Percentiles rank a stretch among this genome's conserved stretches.
Conservation (phyloP, 2,113 vertebrate species). For the Forbesichthys papilliferus region DNA sequence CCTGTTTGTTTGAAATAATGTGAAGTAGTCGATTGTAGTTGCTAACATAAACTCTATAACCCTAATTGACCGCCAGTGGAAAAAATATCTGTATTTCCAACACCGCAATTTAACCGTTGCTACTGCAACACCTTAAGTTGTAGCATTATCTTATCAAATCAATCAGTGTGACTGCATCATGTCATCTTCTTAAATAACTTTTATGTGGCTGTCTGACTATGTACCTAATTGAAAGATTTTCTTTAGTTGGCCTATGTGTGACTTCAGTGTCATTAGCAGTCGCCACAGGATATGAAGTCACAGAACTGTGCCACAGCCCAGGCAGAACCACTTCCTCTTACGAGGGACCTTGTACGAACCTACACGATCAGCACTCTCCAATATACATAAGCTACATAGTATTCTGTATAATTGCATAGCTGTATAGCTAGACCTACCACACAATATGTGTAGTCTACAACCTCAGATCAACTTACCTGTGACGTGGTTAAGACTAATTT, state of each 20-base stretch:
- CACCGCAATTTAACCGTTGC: too few relatives aligned
- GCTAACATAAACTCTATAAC: not conserved
- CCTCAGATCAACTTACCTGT: too few relatives aligned
- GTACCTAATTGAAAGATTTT: too few relatives aligned
- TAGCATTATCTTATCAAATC: too few relatives aligned
- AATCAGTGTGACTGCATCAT: too few relatives aligned
- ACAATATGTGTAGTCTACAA: too few relatives aligned
- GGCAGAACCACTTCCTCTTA: slow-evolving; percentile 64
- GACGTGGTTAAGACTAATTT: too few relatives aligned
- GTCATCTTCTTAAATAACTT: too few relatives aligned
- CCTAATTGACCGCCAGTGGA: slow-evolving; percentile 6
- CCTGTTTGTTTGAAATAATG: not conserved
- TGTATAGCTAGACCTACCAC: too few relatives aligned
- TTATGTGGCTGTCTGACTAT: too few relatives aligned
- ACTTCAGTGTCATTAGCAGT: slow-evolving; percentile 23
- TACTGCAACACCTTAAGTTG: too few relatives aligned
- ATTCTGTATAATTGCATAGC: too few relatives aligned
- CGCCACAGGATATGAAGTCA: slow-evolving; percentile 59
- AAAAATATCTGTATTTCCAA: not conserved
- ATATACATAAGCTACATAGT: not conserved
- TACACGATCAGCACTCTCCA: not conserved
- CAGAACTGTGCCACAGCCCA: slow-evolving; percentile 43
- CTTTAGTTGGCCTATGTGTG: not conserved
- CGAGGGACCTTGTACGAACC: slow-evolving; percentile 3
- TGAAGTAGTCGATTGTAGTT: not conserved